Evolutionary conservation across 2,888 invertebrate genomes (phyloP), one percentile per base, ranked within the genome.

Genomic region (Ptychoptera contaminata): DNA sequence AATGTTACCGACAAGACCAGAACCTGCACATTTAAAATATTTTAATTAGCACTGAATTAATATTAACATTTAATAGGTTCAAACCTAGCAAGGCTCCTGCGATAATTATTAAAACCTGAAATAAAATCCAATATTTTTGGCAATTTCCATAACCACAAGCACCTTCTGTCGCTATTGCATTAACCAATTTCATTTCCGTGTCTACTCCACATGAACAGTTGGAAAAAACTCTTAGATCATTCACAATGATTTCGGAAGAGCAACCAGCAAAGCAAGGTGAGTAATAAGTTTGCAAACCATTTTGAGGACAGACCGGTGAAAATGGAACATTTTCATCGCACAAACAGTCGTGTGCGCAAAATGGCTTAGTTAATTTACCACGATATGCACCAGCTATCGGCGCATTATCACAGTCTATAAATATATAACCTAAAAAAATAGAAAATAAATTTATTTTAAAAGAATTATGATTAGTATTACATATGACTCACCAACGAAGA

Each of bases 231-330:
- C 54, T 62, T 2, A 67, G 51, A 51, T 61, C 66, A 47, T 69
- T 68, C n/a, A 68, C 59, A n/a, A 57, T 52, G 2, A 62, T 53
- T 40, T 65, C 55, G 3, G 55, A 52, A 7, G 59, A 61, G 56
- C 83, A 84, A 1, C 83, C 83, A 2, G 83, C 83, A 54, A 77
- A 74, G 58, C 84, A 84, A 1, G 83, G 79, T 1, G 78, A 79
- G 56, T 76, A 83, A 57, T 72, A 82, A 0, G 76, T 77, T 7
- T 67, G 60, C 0, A 54, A 60, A 9, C 68, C 64, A 47, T 69
- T 70, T 47, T 65, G 65, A 2, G 74, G 69, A 54, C 80, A 82
- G 29, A 82, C 70, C 0, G 82, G 82, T 45, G 72, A 68, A 53
- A 79, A 82, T 15, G 61, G 58, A 0, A 56, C 55, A 2, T 62